Percentiles rank a stretch among this genome's conserved stretches.
Conservation (phyloP, 1,140 invertebrate genomes). For the Euschistus heros region DNA sequence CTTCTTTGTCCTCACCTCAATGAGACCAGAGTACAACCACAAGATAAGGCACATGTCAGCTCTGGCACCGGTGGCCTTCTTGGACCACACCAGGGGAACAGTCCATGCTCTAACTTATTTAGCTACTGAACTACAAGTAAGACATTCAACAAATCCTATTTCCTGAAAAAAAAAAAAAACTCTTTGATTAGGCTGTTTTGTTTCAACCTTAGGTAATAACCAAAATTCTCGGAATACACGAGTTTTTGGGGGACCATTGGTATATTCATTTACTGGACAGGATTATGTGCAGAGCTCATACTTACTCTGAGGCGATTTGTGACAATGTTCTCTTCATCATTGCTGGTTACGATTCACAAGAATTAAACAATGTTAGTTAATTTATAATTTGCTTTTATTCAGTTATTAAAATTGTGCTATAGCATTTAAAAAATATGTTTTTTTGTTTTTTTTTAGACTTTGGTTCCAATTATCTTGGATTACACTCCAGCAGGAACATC, state of each 20-base stretch:
- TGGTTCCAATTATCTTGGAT: too few relatives aligned
- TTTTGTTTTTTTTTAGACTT: too few relatives aligned
- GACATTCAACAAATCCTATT: background rate
- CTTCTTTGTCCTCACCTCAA: slow-evolving; percentile 40
- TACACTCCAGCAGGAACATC: too few relatives aligned
- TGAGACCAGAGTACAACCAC: slow-evolving; percentile 41
- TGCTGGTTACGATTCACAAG: slow-evolving; percentile 28
- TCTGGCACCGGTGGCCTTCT: slow-evolving; percentile 39
- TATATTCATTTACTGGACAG: background rate
- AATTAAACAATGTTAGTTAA: slow-evolving; percentile 31
- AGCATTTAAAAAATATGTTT: too few relatives aligned
- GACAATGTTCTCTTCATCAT: slow-evolving; percentile 28
- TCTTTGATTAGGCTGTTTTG: slow-evolving; percentile 12
- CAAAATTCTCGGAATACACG: too few relatives aligned
- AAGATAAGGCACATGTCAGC: slow-evolving; percentile 39
- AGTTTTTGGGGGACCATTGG: too few relatives aligned
- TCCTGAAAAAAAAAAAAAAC: too few relatives aligned
- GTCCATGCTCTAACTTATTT: background rate
- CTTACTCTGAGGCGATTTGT: slow-evolving; percentile 22
- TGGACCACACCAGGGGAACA: background rate
- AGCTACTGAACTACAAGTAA: background rate
- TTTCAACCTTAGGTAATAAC: background rate
- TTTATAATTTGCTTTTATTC: background rate
- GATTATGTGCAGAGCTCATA: slow-evolving; percentile 22
- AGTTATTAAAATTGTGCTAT: background rate